Base-by-base conservation (phyloP, 2,113 vertebrate species). In the Meles meles region DNA sequence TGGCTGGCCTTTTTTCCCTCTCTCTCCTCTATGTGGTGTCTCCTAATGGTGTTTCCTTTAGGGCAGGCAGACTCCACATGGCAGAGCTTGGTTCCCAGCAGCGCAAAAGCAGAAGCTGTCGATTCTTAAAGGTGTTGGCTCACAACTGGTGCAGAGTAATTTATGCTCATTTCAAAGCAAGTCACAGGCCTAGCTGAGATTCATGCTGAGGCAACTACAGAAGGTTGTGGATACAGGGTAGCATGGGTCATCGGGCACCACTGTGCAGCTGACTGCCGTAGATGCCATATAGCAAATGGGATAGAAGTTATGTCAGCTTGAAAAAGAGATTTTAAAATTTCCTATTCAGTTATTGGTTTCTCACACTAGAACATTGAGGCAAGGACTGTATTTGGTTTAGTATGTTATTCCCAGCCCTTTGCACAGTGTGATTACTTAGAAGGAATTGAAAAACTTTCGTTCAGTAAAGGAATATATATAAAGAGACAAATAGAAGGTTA, bases 261-360 rank as follows among this genome's bases (percentile, higher is more conserved):
- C 52, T 14, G 14, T 81, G 37, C n/a, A 86, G 21, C 57, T 65
- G 18, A 65, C 10, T 63, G 39, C 29, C 27, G 74, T 34, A 92
- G 44, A 97, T 79, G 20, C 12, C 42, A 49, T 9, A 8, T 14
- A 59, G 74, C 61, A 92, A 89, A 90, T 31, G 39, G 49, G 47
- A 74, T 29, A 55, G 52, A 94, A 92, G 86, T 42, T 90, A 89
- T 47, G 18, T 76, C 14, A 72, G 10, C 31, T 77, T 82, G 79
- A 86, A 67, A 59, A 97, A 55, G 31, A 86, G 31, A 8, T 90
- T 88, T 83, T 39, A 83, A 47, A 74, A 69, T 81, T 92, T 97
- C 21, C 29, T 79, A 27, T 65, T 72, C 74, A 55, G n/a, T 72
- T 90, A 44, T 79, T 25, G 59, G 44, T 82, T 97, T 82, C 20